A percentile compares a stretch with the other conserved stretches of the same genome.
Evolutionary conservation across 2,888 invertebrate genomes (phyloP).

Genomic region (Sabatieria punctata): DNA sequence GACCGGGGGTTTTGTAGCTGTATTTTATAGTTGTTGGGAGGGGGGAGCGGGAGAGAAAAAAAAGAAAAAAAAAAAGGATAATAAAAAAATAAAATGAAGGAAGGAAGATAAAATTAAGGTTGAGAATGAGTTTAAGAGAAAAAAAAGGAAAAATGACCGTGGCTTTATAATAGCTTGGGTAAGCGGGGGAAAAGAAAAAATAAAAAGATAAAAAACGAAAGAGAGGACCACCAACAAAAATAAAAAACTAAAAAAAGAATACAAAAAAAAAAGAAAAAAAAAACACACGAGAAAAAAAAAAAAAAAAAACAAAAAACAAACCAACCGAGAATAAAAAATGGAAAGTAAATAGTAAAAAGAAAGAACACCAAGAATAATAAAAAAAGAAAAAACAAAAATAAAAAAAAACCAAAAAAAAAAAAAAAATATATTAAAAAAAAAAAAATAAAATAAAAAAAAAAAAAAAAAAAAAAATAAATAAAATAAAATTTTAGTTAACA

Average conservation of each 20-base stretch:
- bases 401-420: too few species aligned
- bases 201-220: conserved; percentile 16
- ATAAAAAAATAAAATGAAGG: conserved; percentile 13
- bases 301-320: conserved; percentile 15
- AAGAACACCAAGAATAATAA: conserved; percentile 15
- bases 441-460: conserved; percentile 12
- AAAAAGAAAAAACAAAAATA: conserved; percentile 15
- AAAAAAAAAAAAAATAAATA: conserved; percentile 14
- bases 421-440: conserved; percentile 14
- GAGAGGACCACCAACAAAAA: conserved; percentile 32
- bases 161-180: conserved; percentile 14
- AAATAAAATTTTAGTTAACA: too few species aligned
- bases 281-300: conserved; percentile 13
- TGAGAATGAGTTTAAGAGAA: conserved; percentile 17
- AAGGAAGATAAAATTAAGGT: conserved; percentile 17
- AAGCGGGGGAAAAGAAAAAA: conserved; percentile 13
- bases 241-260: conserved; percentile 9
- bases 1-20: too few species aligned
- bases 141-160: conserved; percentile 15
- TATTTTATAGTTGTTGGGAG: too few species aligned
- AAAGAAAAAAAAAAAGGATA: conserved; percentile 6
- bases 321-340: conserved; percentile 16
- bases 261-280: conserved; percentile 15
- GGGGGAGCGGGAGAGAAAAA: too few species aligned
- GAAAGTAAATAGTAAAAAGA: conserved; percentile 15